Conservation (phyloP, 2,113 vertebrate species). For the Cavia porcellus region DNA sequence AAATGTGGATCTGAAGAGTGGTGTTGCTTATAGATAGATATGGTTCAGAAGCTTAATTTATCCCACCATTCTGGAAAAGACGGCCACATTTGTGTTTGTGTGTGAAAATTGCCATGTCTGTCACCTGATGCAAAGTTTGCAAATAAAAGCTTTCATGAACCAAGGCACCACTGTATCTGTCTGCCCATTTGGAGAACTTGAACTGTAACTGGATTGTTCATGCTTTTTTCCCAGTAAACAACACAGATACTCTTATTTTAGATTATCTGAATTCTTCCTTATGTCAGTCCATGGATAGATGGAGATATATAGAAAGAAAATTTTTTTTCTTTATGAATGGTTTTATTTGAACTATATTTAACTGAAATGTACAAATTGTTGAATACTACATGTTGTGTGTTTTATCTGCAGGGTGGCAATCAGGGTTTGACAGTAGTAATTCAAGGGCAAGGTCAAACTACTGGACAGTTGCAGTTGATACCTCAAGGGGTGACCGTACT, state of each 20-base stretch:
- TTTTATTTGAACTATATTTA: not conserved
- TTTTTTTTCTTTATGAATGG: not conserved
- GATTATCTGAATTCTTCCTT: not conserved
- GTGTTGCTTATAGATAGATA: not conserved
- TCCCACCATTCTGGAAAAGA: not conserved
- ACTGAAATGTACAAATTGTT: not conserved
- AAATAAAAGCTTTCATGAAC: not conserved
- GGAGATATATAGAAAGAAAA: not conserved
- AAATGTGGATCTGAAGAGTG: not conserved
- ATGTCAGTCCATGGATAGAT: not conserved
- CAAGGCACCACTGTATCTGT: not conserved
- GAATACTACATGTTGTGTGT: not conserved
- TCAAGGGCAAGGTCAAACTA: constrained; percentile 99
- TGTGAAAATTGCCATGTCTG: not conserved
- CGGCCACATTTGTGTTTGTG: not conserved
- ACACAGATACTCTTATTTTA: not conserved
- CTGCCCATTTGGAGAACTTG: not conserved
- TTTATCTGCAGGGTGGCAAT: constrained; percentile 91
- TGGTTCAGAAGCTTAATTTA: not conserved
- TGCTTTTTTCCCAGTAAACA: not conserved
- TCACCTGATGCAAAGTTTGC: not conserved
- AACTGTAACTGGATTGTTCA: not conserved
- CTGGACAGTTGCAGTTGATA: constrained; percentile 98
- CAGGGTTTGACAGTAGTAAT: constrained; percentile 98
- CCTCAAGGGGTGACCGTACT: constrained; percentile 97